Conservation (phyloP, 1,140 invertebrate genomes). For the Cherax destructor region DNA sequence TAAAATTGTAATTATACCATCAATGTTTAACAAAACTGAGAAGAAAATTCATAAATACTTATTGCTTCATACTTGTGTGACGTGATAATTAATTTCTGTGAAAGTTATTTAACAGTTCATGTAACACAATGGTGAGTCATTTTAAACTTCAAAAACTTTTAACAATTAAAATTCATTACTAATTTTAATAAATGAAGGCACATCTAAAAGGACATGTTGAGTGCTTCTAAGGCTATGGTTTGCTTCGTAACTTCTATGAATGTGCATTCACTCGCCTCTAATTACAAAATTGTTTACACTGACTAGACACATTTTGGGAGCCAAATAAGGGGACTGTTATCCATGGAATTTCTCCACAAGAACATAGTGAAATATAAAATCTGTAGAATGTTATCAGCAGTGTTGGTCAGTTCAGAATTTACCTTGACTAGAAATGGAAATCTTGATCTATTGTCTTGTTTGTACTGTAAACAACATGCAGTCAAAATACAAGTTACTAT, state of each 20-base stretch:
- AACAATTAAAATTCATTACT: conserved; percentile 12
- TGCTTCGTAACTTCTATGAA: conserved; percentile 43
- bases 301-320: conserved; percentile 21
- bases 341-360: background rate
- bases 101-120: background rate
- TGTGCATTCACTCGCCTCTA: conserved; percentile 28
- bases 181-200: conserved; percentile 50
- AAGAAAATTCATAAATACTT: background rate
- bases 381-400: background rate
- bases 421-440: conserved; percentile 46
- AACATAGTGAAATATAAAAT: background rate
- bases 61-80: background rate
- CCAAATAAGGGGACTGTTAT: background rate
- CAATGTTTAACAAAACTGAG: background rate
- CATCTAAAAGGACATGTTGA: conserved; percentile 39
- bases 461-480: conserved; percentile 57
- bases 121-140: background rate
- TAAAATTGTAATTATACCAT: background rate
- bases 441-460: conserved; percentile 33
- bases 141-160: background rate
- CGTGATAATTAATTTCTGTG: background rate
- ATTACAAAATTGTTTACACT: background rate
- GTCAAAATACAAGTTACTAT: conserved; percentile 15
- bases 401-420: conserved; percentile 22
- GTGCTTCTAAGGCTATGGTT: conserved; percentile 33